Conservation (phyloP, 2,113 vertebrate genomes). For the Crotalus horridus region DNA sequence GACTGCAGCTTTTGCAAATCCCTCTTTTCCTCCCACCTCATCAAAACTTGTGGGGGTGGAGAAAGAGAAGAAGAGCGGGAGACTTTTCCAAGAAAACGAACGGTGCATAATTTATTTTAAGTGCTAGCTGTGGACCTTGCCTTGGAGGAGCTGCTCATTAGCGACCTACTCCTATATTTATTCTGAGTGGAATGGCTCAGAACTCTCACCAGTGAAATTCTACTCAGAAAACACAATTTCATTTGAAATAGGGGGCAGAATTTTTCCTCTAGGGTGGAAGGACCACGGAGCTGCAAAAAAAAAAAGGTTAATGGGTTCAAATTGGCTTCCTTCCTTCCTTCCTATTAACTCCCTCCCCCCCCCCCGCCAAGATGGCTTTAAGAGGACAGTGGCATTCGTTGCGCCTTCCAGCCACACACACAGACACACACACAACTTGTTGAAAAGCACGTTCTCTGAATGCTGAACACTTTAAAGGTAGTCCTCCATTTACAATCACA, state of each 20-base stretch:
- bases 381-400: not conserved
- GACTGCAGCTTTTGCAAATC: not conserved
- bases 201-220: not conserved
- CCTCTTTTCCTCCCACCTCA: not conserved
- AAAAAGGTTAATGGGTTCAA: conserved; percentile 1
- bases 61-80: not conserved
- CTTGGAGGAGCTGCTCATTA: not conserved
- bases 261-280: not conserved
- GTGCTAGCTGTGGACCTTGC: not conserved
- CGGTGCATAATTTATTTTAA: conserved; percentile 5
- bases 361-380: not conserved
- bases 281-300: not conserved
- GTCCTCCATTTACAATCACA: not conserved
- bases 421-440: not conserved
- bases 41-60: not conserved
- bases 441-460: not conserved
- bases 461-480: not conserved
- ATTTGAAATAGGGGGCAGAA: not conserved
- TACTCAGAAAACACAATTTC: not conserved
- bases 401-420: not conserved
- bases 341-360: not conserved
- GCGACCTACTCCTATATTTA: not conserved
- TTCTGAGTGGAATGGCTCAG: not conserved
- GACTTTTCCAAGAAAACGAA: not conserved
- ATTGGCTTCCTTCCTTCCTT: not conserved